These are phyloP conservation scores for Rosalia funebris DNA, from an alignment of 2,888 invertebrate species.

Conservation along the genomic window DNA sequence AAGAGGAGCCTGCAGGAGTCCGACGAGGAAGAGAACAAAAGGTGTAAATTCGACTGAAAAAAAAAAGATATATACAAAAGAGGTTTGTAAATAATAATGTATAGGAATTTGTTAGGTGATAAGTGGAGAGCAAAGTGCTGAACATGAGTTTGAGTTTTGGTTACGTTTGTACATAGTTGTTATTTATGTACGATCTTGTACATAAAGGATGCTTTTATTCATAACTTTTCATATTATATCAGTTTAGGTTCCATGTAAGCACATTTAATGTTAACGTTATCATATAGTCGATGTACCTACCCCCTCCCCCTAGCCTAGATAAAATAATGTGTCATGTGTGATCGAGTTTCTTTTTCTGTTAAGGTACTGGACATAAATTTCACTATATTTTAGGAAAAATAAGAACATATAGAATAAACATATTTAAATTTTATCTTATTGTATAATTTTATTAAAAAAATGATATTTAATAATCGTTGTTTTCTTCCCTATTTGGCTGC, in stretches of 20 bases:
- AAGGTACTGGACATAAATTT: conserved; percentile 31
- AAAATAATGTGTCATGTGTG: conserved; percentile 54
- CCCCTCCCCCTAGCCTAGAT: conserved; percentile 49
- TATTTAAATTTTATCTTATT: conserved; percentile 41
- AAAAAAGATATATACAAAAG: conserved; percentile 20
- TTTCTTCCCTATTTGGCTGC: no score
- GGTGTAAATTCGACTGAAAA: conserved; percentile 55
- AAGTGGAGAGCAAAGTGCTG: conserved; percentile 32
- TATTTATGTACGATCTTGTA: conserved; percentile 58
- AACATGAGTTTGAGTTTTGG: conserved; percentile 35
- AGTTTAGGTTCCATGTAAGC: conserved; percentile 42
- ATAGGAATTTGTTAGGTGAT: conserved; percentile 37
- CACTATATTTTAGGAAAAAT: conserved; percentile 31
- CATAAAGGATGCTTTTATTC: conserved; percentile 53
- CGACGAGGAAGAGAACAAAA: conserved; percentile 37
- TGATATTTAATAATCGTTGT: conserved; percentile 28
- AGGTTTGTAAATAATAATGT: conserved; percentile 50
- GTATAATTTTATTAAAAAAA: conserved; percentile 46
- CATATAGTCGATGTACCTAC: conserved; percentile 48
- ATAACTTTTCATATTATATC: conserved; percentile 44
- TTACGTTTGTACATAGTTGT: conserved; percentile 55
- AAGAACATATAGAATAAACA: conserved; percentile 35
- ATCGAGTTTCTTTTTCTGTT: conserved; percentile 37
- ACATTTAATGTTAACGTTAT: conserved; percentile 44
- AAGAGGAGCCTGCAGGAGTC: conserved; percentile 29